Percentiles rank a stretch among this genome's conserved stretches.
These are phyloP conservation scores for Crotalus helleri DNA, from an alignment of 2,113 vertebrate species.

Conservation along the genomic window DNA sequence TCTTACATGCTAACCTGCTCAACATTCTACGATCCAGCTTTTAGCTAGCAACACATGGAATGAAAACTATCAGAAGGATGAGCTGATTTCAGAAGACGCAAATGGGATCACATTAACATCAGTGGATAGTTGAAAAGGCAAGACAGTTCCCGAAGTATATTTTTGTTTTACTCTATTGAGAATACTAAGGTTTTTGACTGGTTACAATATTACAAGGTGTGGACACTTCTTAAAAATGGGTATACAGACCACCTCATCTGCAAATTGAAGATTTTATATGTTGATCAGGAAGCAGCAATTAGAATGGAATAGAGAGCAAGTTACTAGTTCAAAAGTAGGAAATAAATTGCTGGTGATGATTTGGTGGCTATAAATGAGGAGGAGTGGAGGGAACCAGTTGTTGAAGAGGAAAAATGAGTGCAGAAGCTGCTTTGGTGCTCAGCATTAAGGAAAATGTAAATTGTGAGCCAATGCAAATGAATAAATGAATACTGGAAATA, in stretches of 20 bases:
- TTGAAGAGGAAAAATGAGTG: background rate
- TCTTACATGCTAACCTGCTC: background rate
- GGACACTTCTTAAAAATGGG: background rate
- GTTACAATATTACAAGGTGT: background rate
- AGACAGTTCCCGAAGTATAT: background rate
- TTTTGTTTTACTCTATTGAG: background rate
- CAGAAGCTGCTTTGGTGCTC: background rate
- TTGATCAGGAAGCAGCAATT: background rate
- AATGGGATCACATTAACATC: background rate
- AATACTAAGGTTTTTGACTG: background rate
- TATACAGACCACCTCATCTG: background rate
- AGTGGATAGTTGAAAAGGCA: background rate
- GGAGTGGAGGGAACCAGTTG: background rate
- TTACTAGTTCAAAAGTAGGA: background rate
- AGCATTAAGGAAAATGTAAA: background rate
- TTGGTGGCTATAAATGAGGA: background rate
- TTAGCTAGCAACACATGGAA: background rate
- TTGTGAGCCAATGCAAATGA: background rate
- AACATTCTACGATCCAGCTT: background rate
- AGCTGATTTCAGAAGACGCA: background rate
- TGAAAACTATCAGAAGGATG: background rate
- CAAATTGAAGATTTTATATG: background rate
- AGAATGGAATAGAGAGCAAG: background rate
- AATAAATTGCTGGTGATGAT: background rate
- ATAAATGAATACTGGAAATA: background rate